phyloP scores from a whole-genome alignment of 2,797 vertebrate genomes.

The Buceros bicornis region DNA sequence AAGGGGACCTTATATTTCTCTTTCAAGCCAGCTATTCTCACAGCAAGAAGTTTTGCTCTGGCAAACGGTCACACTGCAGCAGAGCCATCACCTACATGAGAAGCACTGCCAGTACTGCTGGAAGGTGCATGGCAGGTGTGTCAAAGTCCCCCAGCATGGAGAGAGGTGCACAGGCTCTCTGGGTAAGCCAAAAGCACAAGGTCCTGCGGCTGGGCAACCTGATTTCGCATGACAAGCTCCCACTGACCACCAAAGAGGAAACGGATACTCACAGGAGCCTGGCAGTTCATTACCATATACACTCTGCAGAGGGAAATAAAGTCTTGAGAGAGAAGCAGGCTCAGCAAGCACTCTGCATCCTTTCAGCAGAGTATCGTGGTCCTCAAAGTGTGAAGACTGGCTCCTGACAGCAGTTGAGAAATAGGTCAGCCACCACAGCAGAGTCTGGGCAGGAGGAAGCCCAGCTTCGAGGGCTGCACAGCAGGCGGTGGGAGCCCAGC shows the following conservation, averaged over 20 bases:
- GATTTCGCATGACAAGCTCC: not conserved
- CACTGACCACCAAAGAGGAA: not conserved
- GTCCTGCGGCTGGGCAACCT: not conserved
- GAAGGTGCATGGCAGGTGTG: accelerated
- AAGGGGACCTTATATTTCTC: not conserved
- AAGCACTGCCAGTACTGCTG: not conserved
- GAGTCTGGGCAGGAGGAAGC: not conserved
- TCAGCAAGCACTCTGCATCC: not conserved
- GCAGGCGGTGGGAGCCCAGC: not conserved
- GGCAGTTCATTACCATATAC: not conserved
- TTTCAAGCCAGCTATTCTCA: not conserved
- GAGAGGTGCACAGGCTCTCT: not conserved
- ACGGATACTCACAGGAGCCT: not conserved
- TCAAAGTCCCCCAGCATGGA: accelerated
- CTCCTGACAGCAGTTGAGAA: not conserved
- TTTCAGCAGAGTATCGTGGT: not conserved
- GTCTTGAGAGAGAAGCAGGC: not conserved
- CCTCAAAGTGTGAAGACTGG: not conserved
- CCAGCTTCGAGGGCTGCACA: not conserved
- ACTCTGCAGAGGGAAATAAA: not conserved
- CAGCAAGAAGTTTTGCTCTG: not conserved
- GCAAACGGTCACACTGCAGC: not conserved
- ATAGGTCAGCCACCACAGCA: not conserved
- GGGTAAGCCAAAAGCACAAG: not conserved
- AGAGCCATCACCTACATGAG: accelerated